Percentiles rank a stretch among this genome's conserved stretches.
These are phyloP conservation scores for Lomographa bimaculata DNA, from an alignment of 2,888 invertebrate genomes.

Conservation along the genomic window DNA sequence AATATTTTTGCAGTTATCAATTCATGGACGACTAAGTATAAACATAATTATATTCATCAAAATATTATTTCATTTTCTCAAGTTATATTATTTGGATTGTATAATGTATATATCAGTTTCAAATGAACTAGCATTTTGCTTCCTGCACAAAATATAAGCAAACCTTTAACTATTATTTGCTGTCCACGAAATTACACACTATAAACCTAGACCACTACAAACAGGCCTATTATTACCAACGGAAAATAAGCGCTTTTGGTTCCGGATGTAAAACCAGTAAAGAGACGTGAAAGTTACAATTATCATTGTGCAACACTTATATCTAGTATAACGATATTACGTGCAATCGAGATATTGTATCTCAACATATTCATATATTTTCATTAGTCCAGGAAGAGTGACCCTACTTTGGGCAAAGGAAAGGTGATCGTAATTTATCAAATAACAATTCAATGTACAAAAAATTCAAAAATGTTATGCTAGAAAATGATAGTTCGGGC, in stretches of 20 bases:
- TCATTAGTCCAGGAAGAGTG: no score
- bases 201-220: constrained; percentile 10
- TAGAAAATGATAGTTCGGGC: no score
- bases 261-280: constrained; percentile 37
- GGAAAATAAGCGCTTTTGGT: constrained; percentile 27
- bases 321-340: constrained; percentile 48
- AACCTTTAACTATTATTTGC: constrained; percentile 10
- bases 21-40: no score
- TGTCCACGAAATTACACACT: constrained; percentile 22
- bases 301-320: constrained; percentile 45
- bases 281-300: constrained; percentile 46
- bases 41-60: no score
- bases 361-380: no score
- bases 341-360: constrained; percentile 42
- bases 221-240: constrained; percentile 28
- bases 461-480: no score
- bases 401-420: no score
- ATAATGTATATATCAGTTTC: background rate
- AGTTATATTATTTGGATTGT: no score
- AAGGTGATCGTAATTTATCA: no score
- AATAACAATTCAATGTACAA: no score
- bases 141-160: constrained; percentile 8
- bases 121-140: no score
- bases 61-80: no score
- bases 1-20: background rate